A percentile compares a stretch with the other conserved stretches of the same genome.
phyloP scores from a whole-genome alignment of 2,113 vertebrate genomes.

The Paramisgurnus dabryanus region DNA sequence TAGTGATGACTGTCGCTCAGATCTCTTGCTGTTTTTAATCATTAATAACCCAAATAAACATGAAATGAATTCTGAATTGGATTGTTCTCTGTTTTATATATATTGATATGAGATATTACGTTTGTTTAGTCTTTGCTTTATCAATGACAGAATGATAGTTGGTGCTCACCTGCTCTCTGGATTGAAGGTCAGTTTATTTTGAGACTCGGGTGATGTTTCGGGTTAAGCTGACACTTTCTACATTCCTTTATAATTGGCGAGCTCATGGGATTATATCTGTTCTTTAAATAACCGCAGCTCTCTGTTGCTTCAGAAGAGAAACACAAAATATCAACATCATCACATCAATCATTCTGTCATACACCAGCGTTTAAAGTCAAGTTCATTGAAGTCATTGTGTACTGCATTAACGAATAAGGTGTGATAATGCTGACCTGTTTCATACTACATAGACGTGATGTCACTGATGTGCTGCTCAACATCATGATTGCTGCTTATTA shows the following conservation, averaged over 20 bases:
- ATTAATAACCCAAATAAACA: background rate
- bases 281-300: conserved; percentile 65
- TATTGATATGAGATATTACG: too few species aligned
- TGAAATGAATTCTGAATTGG: background rate
- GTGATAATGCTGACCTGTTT: too few species aligned
- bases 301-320: conserved; percentile 58
- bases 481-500: too few species aligned
- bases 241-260: conserved; percentile 26
- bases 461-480: too few species aligned
- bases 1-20: too few species aligned
- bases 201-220: background rate
- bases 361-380: too few species aligned
- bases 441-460: too few species aligned
- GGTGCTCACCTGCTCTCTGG: conserved; percentile 21
- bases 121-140: conserved; percentile 4
- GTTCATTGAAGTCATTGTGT: too few species aligned
- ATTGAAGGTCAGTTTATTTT: conserved; percentile 26
- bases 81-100: too few species aligned
- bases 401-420: too few species aligned
- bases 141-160: background rate
- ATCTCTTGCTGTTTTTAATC: conserved; percentile 1
- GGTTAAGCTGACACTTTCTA: conserved; percentile 2
- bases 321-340: background rate
- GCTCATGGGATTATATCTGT: conserved; percentile 51
- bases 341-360: too few species aligned